Evolutionary conservation across 2,888 invertebrate genomes (phyloP).

Genomic region (Harmothoe impar): DNA sequence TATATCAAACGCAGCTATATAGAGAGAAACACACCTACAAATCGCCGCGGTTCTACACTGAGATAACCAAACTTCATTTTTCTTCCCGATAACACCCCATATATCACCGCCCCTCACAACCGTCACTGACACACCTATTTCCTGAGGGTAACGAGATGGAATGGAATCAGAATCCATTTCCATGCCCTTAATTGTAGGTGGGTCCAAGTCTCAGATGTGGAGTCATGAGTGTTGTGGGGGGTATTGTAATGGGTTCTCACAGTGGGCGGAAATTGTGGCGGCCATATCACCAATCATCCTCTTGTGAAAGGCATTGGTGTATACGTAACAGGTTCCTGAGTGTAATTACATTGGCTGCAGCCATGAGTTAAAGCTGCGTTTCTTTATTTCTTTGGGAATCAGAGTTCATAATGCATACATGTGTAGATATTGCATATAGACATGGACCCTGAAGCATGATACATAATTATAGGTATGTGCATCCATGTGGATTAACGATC

Average conservation of each 20-base stretch:
- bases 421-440: too few species aligned
- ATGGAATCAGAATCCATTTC: slow-evolving; percentile 10
- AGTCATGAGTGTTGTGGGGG: not conserved
- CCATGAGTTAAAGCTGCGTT: not conserved
- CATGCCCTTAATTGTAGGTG: slow-evolving; percentile 9
- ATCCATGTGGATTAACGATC: too few species aligned
- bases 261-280: not conserved
- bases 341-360: not conserved
- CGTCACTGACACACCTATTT: not conserved
- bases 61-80: too few species aligned
- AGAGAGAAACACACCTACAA: too few species aligned
- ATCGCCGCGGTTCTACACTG: too few species aligned
- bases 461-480: too few species aligned
- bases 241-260: not conserved
- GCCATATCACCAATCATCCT: not conserved
- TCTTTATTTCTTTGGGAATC: too few species aligned
- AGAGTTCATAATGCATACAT: too few species aligned
- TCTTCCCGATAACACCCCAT: too few species aligned
- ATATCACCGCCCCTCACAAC: too few species aligned
- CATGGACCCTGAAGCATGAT: too few species aligned
- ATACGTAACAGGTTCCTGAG: not conserved
- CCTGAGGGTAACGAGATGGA: not conserved
- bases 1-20: too few species aligned
- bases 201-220: not conserved
- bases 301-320: not conserved